Conservation (phyloP, 2,113 vertebrate genomes). For the Chrysemys picta region DNA sequence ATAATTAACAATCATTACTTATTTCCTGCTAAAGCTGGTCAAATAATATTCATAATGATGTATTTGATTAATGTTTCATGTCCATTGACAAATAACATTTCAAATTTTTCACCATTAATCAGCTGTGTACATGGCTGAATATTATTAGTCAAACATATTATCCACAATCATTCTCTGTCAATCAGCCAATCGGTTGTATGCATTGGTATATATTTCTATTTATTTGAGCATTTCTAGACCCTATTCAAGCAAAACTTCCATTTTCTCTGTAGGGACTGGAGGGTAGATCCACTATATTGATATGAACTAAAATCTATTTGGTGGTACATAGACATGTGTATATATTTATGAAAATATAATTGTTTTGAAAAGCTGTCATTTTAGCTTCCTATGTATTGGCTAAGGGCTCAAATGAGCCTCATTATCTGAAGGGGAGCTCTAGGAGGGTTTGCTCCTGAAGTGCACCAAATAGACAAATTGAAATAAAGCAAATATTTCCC, state of each 20-base stretch:
- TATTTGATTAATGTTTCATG: background rate
- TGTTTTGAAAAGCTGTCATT: background rate
- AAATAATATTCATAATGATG: background rate
- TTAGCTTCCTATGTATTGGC: background rate
- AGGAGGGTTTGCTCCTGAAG: background rate
- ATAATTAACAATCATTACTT: background rate
- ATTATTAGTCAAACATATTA: background rate
- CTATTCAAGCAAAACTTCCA: background rate
- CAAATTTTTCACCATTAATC: background rate
- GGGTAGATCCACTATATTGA: background rate
- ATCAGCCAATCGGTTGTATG: background rate
- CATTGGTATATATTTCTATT: background rate
- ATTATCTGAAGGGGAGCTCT: background rate
- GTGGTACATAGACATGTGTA: background rate
- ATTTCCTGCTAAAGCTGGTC: background rate
- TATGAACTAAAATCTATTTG: background rate
- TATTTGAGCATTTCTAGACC: background rate
- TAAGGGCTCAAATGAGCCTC: background rate
- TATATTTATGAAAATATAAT: background rate
- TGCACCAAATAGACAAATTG: rapidly evolving
- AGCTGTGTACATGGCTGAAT: background rate
- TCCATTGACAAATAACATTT: background rate
- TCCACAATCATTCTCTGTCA: constrained; percentile 10
- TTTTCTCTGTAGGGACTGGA: background rate
- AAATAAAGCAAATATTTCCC: background rate